Percentiles rank a stretch among this genome's conserved stretches.
Evolutionary conservation across 2,113 vertebrate genomes (phyloP).

Genomic region (Mobula birostris): DNA sequence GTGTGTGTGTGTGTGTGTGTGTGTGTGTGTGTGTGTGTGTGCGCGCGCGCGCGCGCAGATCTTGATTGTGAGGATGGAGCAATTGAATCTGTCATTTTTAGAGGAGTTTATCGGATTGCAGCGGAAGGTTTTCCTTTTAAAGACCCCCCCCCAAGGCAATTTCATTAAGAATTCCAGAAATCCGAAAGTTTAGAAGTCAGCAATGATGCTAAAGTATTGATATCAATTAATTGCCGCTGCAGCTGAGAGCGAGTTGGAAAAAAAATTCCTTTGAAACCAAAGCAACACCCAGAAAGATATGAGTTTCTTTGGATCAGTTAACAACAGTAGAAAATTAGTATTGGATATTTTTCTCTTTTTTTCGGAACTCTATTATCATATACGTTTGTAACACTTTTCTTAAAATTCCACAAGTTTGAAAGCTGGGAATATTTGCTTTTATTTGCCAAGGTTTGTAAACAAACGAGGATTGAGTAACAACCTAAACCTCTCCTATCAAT

Average conservation of each 20-base stretch:
- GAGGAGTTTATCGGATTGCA: neutral
- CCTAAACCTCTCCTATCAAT: neutral
- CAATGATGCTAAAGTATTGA: neutral
- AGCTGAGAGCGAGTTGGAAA: neutral
- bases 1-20: too few species aligned
- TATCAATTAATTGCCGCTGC: neutral
- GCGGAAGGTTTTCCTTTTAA: neutral
- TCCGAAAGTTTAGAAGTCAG: neutral
- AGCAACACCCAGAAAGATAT: neutral
- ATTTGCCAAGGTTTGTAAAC: neutral
- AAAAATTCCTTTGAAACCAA: neutral
- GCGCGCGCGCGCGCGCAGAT: neutral
- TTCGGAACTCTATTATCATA: neutral
- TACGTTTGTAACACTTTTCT: neutral
- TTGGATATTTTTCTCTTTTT: neutral
- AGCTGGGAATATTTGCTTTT: neutral
- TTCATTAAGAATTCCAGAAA: neutral
- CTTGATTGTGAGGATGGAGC: neutral
- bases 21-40: too few species aligned
- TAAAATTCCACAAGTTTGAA: neutral
- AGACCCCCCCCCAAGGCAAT: too few species aligned
- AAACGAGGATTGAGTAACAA: neutral
- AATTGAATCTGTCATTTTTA: neutral
- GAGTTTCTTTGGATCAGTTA: neutral
- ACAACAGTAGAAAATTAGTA: neutral